A percentile compares a stretch with the other conserved stretches of the same genome.
phyloP scores from a whole-genome alignment of 1,140 invertebrate species.

The Dendrolimus punctatus region DNA sequence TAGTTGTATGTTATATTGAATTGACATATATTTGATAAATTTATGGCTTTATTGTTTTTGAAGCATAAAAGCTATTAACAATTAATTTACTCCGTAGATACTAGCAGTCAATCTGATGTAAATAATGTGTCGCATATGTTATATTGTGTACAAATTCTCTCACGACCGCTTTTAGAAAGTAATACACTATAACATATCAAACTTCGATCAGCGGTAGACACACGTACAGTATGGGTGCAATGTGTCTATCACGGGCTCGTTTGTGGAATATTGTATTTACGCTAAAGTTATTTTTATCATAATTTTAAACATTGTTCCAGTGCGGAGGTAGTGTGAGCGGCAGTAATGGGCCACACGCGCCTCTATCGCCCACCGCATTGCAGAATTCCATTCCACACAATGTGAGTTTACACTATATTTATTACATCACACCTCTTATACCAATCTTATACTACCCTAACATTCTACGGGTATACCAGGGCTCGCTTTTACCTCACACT shows the following conservation, averaged over 20 bases:
- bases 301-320: constrained; percentile 36
- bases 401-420: constrained; percentile 29
- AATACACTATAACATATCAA: constrained; percentile 9
- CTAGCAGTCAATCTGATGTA: too few relatives aligned
- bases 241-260: background rate
- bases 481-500: too few relatives aligned
- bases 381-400: constrained; percentile 58
- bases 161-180: constrained; percentile 14
- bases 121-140: too few relatives aligned
- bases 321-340: constrained; percentile 49
- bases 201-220: constrained; percentile 9
- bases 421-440: background rate
- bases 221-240: constrained; percentile 7
- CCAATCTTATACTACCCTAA: background rate
- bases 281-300: constrained; percentile 28
- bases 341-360: constrained; percentile 63
- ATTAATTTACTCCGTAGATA: too few relatives aligned
- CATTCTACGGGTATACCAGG: too few relatives aligned
- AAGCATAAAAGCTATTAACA: too few relatives aligned
- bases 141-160: constrained; percentile 3
- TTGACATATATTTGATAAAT: too few relatives aligned
- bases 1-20: too few relatives aligned
- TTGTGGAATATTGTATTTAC: constrained; percentile 14
- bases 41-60: too few relatives aligned
- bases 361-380: constrained; percentile 60